Evolutionary conservation across 2,888 invertebrate species (phyloP).

Genomic region (Phania funesta): DNA sequence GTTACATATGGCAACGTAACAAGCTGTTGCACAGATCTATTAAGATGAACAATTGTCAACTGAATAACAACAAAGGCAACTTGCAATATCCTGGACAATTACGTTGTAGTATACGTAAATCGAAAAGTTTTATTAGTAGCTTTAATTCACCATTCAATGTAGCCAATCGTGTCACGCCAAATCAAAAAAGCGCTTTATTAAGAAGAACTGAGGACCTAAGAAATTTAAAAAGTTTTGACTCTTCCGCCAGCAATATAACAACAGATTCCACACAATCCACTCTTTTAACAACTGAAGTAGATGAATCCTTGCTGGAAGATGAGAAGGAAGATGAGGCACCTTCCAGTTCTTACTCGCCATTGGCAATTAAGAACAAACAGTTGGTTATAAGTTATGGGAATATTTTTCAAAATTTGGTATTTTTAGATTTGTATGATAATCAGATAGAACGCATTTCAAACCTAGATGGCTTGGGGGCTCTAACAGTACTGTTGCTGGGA

Average conservation of each 20-base stretch:
- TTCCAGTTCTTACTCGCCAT: constrained; percentile 56
- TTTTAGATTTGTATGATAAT: constrained; percentile 96
- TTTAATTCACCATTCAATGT: constrained; percentile 73
- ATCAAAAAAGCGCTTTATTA: constrained; percentile 56
- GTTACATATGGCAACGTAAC: constrained; percentile 46
- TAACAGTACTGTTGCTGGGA: constrained; percentile 93
- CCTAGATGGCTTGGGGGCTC: constrained; percentile 87
- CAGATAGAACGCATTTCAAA: constrained; percentile 93
- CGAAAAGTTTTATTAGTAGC: constrained; percentile 78
- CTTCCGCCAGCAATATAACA: constrained; percentile 68
- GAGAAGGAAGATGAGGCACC: constrained; percentile 51
- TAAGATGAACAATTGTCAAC: constrained; percentile 50
- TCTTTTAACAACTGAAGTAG: constrained; percentile 22
- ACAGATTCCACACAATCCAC: constrained; percentile 62
- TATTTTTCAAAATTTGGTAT: constrained; percentile 86
- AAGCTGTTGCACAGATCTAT: constrained; percentile 53
- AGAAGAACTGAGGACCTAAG: not conserved
- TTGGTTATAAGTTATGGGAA: constrained; percentile 75
- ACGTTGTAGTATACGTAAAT: constrained; percentile 75
- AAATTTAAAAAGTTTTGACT: constrained; percentile 74
- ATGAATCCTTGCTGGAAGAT: not conserved
- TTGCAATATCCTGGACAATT: constrained; percentile 62
- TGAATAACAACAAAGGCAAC: constrained; percentile 43
- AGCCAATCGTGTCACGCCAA: constrained; percentile 73
- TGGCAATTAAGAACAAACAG: constrained; percentile 78